A percentile compares a stretch with the other conserved stretches of the same genome.
phyloP scores from a whole-genome alignment of 2,888 invertebrate genomes.

The Noctua janthina region DNA sequence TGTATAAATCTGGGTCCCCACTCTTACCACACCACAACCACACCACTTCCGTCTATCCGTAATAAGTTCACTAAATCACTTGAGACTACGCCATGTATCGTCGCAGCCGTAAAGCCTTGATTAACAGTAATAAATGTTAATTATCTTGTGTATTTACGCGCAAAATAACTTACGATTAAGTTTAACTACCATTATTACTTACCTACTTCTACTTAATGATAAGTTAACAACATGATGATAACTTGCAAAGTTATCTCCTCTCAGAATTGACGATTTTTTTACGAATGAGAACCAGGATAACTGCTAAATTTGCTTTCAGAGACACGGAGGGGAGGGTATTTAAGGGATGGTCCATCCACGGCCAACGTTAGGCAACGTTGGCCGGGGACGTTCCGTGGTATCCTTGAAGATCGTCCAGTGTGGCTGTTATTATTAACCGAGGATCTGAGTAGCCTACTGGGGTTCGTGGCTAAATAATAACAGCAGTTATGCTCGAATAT shows the following conservation, averaged over 20 bases:
- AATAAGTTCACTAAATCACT: conserved; percentile 25
- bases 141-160: conserved; percentile 19
- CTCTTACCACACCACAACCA: not conserved
- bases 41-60: not conserved
- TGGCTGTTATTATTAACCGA: no score
- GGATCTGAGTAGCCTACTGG: no score
- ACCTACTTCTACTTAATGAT: not conserved
- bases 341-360: no score
- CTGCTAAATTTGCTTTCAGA: no score
- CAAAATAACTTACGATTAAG: conserved; percentile 19
- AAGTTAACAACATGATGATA: not conserved
- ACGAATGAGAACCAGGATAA: no score
- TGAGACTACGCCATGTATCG: conserved; percentile 10
- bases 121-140: conserved; percentile 38
- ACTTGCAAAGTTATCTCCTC: not conserved
- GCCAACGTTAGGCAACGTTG: no score
- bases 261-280: no score
- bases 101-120: conserved; percentile 22
- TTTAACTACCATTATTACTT: not conserved
- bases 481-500: no score
- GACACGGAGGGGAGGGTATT: no score
- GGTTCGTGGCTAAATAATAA: no score
- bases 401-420: no score
- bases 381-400: no score
- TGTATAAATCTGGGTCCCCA: not conserved